These are phyloP conservation scores for Mystacornis crossleyi DNA, from an alignment of 2,113 vertebrate genomes.

Conservation along the genomic window DNA sequence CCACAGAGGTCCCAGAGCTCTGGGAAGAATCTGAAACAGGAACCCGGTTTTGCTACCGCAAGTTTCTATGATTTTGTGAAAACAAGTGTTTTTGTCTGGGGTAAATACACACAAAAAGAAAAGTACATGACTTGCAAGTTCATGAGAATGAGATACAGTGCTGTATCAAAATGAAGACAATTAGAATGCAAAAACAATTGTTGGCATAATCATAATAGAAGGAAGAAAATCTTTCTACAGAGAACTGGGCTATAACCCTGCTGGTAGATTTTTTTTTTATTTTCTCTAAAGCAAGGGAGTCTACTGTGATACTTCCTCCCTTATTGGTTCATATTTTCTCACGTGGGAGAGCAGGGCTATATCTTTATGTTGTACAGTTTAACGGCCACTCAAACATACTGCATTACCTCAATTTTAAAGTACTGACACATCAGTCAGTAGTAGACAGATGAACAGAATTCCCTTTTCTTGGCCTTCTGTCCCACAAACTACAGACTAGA, in stretches of 20 bases:
- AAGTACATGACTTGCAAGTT: not conserved
- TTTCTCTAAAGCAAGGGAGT: not conserved
- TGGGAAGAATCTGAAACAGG: not conserved
- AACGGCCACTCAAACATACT: not conserved
- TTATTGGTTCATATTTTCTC: not conserved
- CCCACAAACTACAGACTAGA: not conserved
- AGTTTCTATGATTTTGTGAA: not conserved
- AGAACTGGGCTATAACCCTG: not conserved
- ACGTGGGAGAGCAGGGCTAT: not conserved
- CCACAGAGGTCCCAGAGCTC: not conserved
- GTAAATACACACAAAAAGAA: not conserved
- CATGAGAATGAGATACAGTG: not conserved
- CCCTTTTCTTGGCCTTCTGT: not conserved
- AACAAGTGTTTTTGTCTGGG: not conserved
- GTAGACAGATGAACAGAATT: not conserved
- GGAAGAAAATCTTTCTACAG: not conserved
- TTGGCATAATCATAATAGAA: not conserved
- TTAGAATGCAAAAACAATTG: not conserved
- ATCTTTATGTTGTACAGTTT: not conserved
- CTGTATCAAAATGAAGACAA: not conserved
- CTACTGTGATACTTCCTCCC: not conserved
- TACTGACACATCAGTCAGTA: not conserved
- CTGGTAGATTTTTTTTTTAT: not conserved
- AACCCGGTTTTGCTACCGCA: not conserved
- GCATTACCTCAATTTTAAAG: not conserved